phyloP scores from a whole-genome alignment of 2,888 invertebrate genomes.

The Lacanobia oleracea region DNA sequence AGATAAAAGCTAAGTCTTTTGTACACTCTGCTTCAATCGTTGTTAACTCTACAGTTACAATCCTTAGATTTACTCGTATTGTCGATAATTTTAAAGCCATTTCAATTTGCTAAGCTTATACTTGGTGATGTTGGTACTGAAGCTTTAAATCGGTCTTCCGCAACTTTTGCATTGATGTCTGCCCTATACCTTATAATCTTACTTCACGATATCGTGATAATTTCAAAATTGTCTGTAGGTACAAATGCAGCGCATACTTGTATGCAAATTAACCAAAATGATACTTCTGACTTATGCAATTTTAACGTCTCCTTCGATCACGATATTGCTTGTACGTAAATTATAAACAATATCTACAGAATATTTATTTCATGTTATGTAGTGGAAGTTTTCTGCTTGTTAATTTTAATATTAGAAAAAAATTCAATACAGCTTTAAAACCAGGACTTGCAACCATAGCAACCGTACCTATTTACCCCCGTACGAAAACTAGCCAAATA shows the following conservation, averaged over 20 bases:
- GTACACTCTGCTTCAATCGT: neutral
- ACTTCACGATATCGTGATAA: conserved; percentile 27
- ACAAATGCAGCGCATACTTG: neutral
- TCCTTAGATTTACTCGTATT: neutral
- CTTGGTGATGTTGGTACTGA: neutral
- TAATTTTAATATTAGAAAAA: too few species aligned
- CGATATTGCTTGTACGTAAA: neutral
- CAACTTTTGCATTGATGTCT: neutral
- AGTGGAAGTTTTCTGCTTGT: too few species aligned
- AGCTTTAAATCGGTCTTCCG: conserved; percentile 20
- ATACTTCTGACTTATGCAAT: conserved; percentile 10
- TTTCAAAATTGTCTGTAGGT: conserved; percentile 18
- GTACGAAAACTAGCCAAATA: neutral
- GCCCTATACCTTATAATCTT: conserved; percentile 14
- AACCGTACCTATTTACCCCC: neutral
- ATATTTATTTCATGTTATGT: too few species aligned
- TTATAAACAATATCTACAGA: neutral
- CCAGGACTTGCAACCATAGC: neutral
- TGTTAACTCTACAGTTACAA: neutral
- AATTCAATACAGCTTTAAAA: neutral
- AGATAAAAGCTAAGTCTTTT: neutral
- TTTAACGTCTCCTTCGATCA: neutral
- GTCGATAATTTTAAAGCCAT: neutral
- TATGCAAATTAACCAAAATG: conserved; percentile 7
- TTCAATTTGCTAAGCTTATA: conserved; percentile 1